These are phyloP conservation scores for Phacellophora camtschatica DNA, from an alignment of 30 jellyfish, hydroid and myxozoan genomes.

Conservation along the genomic window DNA sequence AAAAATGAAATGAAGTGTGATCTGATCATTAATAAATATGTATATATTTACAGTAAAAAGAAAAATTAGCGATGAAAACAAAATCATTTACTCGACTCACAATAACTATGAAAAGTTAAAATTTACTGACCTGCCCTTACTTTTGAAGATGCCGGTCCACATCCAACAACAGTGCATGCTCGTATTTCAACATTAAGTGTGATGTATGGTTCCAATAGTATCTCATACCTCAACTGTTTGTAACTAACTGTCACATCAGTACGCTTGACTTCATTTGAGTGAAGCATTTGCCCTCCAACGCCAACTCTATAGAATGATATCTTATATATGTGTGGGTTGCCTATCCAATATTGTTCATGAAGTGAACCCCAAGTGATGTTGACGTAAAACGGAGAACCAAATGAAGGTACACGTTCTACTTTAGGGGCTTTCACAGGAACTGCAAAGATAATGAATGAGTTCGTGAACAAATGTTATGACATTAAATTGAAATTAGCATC, in stretches of 20 bases:
- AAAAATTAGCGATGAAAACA: no score
- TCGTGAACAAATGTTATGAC: no score
- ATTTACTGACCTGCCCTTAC: conserved; percentile 10
- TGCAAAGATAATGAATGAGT: no score
- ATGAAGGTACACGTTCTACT: not conserved
- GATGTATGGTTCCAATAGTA: not conserved
- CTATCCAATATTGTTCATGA: not conserved
- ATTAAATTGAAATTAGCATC: no score
- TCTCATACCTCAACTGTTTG: not conserved
- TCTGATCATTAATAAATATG: no score
- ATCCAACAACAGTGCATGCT: conserved; percentile 9
- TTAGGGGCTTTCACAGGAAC: conserved; percentile 2
- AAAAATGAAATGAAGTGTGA: no score
- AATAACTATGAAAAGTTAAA: no score
- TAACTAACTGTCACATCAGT: not conserved
- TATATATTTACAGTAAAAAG: no score
- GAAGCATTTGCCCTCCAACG: not conserved
- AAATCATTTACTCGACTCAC: no score
- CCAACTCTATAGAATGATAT: not conserved
- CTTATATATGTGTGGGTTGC: not conserved
- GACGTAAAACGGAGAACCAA: conserved; percentile 1
- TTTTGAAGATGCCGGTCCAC: conserved; percentile 1
- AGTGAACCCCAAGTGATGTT: conserved; percentile 10
- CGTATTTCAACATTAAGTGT: not conserved
- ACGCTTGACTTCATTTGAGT: not conserved